Conservation (phyloP, 2,888 invertebrate species). For the Cosmia pyralina region DNA sequence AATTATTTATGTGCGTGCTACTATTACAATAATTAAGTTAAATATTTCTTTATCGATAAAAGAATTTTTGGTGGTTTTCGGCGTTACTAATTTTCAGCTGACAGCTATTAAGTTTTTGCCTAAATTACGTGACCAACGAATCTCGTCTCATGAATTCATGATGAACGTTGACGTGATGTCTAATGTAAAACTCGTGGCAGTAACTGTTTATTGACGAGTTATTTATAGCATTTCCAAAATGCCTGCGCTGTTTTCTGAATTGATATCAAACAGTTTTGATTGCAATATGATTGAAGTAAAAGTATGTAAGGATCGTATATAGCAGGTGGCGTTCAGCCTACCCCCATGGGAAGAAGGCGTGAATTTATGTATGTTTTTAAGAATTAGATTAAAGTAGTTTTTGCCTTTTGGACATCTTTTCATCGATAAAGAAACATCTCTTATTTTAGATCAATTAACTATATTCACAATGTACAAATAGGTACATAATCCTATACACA, state of each 20-base stretch:
- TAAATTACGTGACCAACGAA: background rate
- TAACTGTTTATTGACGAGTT: background rate
- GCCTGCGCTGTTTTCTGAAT: background rate
- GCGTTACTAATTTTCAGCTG: background rate
- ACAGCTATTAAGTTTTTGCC: background rate
- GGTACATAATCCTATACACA: conserved; percentile 56
- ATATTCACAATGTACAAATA: conserved; percentile 64
- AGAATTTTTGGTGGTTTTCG: conserved; percentile 19
- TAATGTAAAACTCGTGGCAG: background rate
- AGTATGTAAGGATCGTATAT: too few relatives aligned
- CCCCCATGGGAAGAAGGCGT: too few relatives aligned
- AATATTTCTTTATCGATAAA: conserved; percentile 52
- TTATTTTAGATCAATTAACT: conserved; percentile 49
- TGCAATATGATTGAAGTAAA: background rate
- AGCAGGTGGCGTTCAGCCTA: too few relatives aligned
- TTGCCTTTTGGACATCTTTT: background rate
- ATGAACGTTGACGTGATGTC: background rate
- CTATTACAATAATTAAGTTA: conserved; percentile 42
- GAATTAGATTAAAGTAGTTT: conserved; percentile 1
- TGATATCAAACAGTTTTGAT: background rate
- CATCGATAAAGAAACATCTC: conserved; percentile 50
- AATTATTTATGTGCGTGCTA: conserved; percentile 10
- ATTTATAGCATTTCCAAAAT: background rate
- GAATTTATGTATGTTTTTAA: too few relatives aligned
- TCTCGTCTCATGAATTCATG: background rate